Base-by-base conservation (phyloP, 1,140 invertebrate genomes). In the Manduca sexta region DNA sequence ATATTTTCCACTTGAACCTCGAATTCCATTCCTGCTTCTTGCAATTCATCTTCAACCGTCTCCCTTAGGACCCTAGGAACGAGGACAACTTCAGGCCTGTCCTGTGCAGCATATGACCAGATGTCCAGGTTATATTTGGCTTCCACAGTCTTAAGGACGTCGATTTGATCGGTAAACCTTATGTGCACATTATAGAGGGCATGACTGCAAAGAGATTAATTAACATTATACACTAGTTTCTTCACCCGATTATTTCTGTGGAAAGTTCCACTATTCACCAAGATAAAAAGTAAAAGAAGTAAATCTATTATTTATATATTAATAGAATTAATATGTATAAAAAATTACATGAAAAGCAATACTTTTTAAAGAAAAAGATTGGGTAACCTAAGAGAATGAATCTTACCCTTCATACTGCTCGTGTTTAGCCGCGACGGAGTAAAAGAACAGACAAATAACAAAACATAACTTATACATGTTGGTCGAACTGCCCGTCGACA, bases 1-100 rank as follows among this genome's bases (percentile, higher is more conserved):
- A 64, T 46, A 43, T 64, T 60, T 14, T 60, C 53, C 8, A 46
- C 45, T 31, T 37, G 45, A 29, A 60, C 29, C 14, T n/a, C 41
- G 31, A 54, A 64, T 11, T 37, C 10, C 1, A 64, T 35, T 14
- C 52, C 51, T 30, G 42, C 43, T 5, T 34, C 21, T 3, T 50
- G n/a, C 1, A 64, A 31, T 7, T 26, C 45, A 17, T 45, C 31
- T 38, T 57, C 37, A 10, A 64, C 49, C 1, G 17, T 11, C 7
- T 51, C 16, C 11, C 37, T 45, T 11, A 42, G 16, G 7, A 37
- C 10, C 7, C 49, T 56, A 8, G 56, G 47, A 0, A 60, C 56
- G 7, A 56, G 45, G 5, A 61, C 30, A 5, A 35, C 6, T 11
- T 49, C 55, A 2, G 61, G 47, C 35, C 14, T 8, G 6, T 35